phyloP scores from a whole-genome alignment of 2,113 vertebrate genomes.

The Alosa alosa region DNA sequence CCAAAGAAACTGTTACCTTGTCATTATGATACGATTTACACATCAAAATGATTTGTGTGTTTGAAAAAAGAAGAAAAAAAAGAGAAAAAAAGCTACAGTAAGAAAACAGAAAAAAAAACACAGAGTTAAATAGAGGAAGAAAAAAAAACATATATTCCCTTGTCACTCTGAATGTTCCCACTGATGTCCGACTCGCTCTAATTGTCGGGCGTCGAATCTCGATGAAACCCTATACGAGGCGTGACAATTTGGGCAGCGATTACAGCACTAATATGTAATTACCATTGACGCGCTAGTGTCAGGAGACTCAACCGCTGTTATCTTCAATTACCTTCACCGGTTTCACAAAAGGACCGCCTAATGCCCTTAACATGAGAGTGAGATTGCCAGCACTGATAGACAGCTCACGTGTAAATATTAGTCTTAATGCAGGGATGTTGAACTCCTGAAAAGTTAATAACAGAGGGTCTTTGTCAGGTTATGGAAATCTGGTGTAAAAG shows the following conservation, averaged over 20 bases:
- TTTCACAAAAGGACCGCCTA: conserved; percentile 26
- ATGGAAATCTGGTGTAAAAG: neutral
- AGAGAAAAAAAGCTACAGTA: neutral
- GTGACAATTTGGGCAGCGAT: conserved; percentile 37
- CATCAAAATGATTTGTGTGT: neutral
- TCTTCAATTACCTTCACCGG: conserved; percentile 40
- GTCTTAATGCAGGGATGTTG: neutral
- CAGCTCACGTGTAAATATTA: conserved; percentile 28
- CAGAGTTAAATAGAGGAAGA: neutral
- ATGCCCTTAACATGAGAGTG: conserved; percentile 29
- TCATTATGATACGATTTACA: neutral
- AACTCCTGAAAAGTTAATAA: neutral
- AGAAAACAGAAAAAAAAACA: neutral
- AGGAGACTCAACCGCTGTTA: conserved; percentile 31
- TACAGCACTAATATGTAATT: conserved; percentile 36
- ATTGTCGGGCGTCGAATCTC: neutral
- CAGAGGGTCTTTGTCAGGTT: neutral
- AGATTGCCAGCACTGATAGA: conserved; percentile 23
- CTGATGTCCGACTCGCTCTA: neutral
- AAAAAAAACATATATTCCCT: neutral
- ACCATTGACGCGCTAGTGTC: conserved; percentile 32
- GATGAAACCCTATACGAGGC: conserved; percentile 26
- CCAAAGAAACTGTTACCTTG: neutral
- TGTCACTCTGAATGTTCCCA: neutral
- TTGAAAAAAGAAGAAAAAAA: neutral